Base-by-base conservation (phyloP, 1,140 invertebrate species). In the Drosophila setifemur region DNA sequence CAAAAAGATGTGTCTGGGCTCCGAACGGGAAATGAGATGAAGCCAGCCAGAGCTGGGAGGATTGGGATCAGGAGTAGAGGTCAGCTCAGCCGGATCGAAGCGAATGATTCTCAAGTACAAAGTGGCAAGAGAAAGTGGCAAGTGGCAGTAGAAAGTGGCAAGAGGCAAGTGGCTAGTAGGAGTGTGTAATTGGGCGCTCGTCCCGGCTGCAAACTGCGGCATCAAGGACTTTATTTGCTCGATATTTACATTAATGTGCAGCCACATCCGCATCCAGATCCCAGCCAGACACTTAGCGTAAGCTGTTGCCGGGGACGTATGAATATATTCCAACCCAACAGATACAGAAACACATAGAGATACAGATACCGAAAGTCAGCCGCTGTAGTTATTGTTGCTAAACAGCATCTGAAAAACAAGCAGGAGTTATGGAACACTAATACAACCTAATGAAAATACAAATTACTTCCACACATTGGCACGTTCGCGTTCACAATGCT, bases 401-500 rank as follows among this genome's bases (percentile, higher is more conserved):
- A 61, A 47, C 42, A 67, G 31, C 45, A 29, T 37, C 12, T n/a
- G 39, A 42, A 28, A 44, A 55, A 18, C 52, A 54, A 49, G 14
- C 25, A 39, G 31, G 53, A 70, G 53, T 33, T 70, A 64, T 48
- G 31, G 71, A 73, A 73, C n/a, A 66, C 50, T 43, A 47, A 33
- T 50, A 50, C 57, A 68, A 37, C 71, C 63, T 76, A 78, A 76
- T 76, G 75, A 78, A 76, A 78, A 72, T 60, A 73, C 73, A 72
- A 78, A 78, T 78, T 78, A 73, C 75, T 73, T 73, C 61, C 73
- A 70, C 68, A 73, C 61, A 78, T 68, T 77, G 75, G 60, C 74
- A 78, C 75, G 68, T 72, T 53, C 33, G 31, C 40, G 23, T 21
- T 49, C 29, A 73, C 64, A 71, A 48, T 43, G 55, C 49, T 28